Evolutionary conservation across 1,140 invertebrate genomes (phyloP), one percentile per base, ranked within the genome.

Genomic region (Apolygus lucorum): DNA sequence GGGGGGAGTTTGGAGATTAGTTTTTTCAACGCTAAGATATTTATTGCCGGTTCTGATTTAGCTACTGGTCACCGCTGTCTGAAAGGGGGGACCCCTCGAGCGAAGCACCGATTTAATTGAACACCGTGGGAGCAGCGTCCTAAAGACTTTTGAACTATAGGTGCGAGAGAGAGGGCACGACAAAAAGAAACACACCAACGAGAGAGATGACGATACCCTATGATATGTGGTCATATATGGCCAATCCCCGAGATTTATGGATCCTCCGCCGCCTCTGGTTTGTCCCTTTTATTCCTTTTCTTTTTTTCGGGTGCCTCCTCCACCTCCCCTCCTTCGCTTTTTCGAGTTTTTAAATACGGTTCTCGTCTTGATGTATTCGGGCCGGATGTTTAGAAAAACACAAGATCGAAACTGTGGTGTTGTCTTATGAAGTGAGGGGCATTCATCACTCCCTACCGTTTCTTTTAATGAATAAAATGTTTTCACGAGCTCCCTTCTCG

Each of bases 141-240:
- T 49, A 49, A 49, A 49, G 34, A 49, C 34, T 49, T 49, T 49
- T 49, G n/a, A n/a, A n/a, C n/a, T n/a, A n/a, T n/a, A n/a, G n/a
- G n/a, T n/a, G n/a, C n/a, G n/a, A n/a, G n/a, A n/a, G n/a, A n/a
- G n/a, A n/a, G n/a, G n/a, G n/a, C n/a, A n/a, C n/a, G n/a, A n/a
- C n/a, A n/a, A n/a, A n/a, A n/a, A n/a, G n/a, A n/a, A n/a, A n/a
- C n/a, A n/a, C n/a, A n/a, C n/a, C n/a, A n/a, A n/a, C n/a, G n/a
- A n/a, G n/a, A n/a, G n/a, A n/a, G n/a, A n/a, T n/a, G n/a, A n/a
- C n/a, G n/a, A 8, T 49, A 8, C 8, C 8, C 34, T 49, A 49
- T 49, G 34, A 49, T 49, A 11, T 49, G 17, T 8, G 34, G 34
- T 8, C 8, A 49, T 49, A 49, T 49, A 49, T 49, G 34, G 34